Evolutionary conservation across 1,140 invertebrate species (phyloP).

Genomic region (Anoplolepis gracilipes): DNA sequence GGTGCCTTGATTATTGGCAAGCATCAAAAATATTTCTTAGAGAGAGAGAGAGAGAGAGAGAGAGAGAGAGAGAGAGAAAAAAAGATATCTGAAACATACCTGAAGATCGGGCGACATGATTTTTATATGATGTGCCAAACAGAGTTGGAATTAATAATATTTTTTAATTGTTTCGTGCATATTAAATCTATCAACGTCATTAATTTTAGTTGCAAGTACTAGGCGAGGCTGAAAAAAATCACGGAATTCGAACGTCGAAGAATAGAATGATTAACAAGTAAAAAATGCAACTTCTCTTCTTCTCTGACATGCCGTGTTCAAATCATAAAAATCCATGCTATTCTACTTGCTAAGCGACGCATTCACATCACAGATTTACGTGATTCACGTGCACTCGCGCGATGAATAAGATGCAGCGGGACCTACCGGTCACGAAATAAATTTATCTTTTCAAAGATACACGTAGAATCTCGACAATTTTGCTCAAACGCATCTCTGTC

Average conservation of each 20-base stretch:
- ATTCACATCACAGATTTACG: slow-evolving; percentile 51
- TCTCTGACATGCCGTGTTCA: not conserved
- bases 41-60: not conserved
- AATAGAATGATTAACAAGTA: not conserved
- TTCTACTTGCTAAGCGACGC: slow-evolving; percentile 37
- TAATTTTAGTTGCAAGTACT: not conserved
- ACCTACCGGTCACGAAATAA: slow-evolving; percentile 58
- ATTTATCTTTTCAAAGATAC: slow-evolving; percentile 58
- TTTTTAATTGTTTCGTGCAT: not conserved
- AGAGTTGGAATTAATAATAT: not conserved
- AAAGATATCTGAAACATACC: not conserved
- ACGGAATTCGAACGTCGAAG: not conserved
- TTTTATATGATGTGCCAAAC: not conserved
- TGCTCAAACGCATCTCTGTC: slow-evolving; percentile 39
- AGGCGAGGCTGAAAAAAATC: not conserved
- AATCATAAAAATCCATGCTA: not conserved
- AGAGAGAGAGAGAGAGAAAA: not conserved
- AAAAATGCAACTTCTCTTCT: not conserved
- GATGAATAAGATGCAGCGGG: slow-evolving; percentile 55
- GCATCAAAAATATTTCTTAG: not conserved
- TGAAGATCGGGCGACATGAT: slow-evolving; percentile 17
- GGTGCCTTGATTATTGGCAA: slow-evolving; percentile 64
- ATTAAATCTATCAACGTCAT: not conserved
- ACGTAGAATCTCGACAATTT: slow-evolving; percentile 53
- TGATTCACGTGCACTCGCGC: slow-evolving; percentile 51